Evolutionary conservation across 2,113 vertebrate species (phyloP).

Genomic region (Ciconia maguari): DNA sequence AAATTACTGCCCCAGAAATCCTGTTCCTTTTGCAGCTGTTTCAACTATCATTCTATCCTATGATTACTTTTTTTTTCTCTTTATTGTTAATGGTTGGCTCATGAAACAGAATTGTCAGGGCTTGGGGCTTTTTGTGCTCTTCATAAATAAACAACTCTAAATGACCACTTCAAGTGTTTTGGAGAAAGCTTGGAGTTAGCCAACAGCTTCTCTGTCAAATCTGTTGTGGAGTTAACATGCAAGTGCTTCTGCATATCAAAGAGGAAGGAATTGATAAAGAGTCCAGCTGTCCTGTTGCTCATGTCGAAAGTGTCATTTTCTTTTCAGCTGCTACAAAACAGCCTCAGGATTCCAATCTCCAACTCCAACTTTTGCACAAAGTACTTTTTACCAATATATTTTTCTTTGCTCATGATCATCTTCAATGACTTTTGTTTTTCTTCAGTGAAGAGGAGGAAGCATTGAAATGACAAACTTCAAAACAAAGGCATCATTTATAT

Average conservation of each 20-base stretch:
- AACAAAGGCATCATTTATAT: constrained; percentile 44
- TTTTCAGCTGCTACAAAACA: neutral
- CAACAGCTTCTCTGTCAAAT: neutral
- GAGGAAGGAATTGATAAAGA: neutral
- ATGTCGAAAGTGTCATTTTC: neutral
- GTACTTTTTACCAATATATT: neutral
- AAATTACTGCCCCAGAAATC: neutral
- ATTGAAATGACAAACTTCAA: constrained; percentile 7
- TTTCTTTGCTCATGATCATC: neutral
- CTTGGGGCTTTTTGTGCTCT: neutral
- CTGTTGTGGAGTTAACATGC: neutral
- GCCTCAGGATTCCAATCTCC: neutral
- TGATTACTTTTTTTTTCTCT: neutral
- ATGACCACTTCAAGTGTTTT: neutral
- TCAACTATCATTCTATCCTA: neutral
- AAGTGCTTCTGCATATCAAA: neutral
- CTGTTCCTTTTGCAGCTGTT: neutral
- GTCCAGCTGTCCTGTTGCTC: neutral
- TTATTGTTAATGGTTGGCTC: neutral
- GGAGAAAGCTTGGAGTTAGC: neutral
- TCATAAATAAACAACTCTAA: constrained; percentile 17
- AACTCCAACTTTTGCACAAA: neutral
- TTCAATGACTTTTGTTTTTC: neutral
- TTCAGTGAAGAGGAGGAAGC: neutral
- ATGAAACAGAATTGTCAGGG: neutral